Evolutionary conservation across 2,797 vertebrate species (phyloP).

Genomic region (Pitangus sulphuratus): DNA sequence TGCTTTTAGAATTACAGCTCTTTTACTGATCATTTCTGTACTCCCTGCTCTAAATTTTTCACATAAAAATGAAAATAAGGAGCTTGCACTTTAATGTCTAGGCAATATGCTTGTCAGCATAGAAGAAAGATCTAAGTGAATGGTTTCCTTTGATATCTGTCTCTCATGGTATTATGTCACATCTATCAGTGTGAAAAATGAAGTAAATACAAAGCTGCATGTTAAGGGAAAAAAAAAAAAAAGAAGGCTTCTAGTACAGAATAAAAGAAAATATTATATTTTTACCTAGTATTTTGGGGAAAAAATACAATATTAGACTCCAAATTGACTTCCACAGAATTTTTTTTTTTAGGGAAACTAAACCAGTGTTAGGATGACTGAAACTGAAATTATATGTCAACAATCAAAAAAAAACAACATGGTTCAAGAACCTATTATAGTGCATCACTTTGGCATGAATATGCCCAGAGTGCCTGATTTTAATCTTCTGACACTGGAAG

Average conservation of each 20-base stretch:
- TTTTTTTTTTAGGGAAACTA: neutral
- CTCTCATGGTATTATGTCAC: neutral
- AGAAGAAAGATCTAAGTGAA: conserved; percentile 56
- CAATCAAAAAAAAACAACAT: neutral
- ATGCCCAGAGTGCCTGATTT: neutral
- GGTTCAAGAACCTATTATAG: neutral
- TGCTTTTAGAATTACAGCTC: neutral
- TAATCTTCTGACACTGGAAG: neutral
- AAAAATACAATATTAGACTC: neutral
- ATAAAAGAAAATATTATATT: neutral
- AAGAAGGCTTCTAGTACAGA: neutral
- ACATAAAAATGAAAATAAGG: neutral
- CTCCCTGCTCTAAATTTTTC: neutral
- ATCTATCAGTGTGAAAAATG: conserved; percentile 4
- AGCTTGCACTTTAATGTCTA: conserved; percentile 4
- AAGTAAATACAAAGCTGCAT: neutral
- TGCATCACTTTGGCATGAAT: neutral
- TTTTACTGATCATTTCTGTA: neutral
- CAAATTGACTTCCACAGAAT: neutral
- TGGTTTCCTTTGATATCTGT: conserved; percentile 47
- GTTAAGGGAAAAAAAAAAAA: neutral
- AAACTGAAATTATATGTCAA: neutral
- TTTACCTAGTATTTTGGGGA: rapidly evolving
- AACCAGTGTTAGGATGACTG: neutral
- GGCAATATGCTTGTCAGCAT: neutral